Conservation (phyloP, 2,888 invertebrate genomes). For the Xylota sylvarum region DNA sequence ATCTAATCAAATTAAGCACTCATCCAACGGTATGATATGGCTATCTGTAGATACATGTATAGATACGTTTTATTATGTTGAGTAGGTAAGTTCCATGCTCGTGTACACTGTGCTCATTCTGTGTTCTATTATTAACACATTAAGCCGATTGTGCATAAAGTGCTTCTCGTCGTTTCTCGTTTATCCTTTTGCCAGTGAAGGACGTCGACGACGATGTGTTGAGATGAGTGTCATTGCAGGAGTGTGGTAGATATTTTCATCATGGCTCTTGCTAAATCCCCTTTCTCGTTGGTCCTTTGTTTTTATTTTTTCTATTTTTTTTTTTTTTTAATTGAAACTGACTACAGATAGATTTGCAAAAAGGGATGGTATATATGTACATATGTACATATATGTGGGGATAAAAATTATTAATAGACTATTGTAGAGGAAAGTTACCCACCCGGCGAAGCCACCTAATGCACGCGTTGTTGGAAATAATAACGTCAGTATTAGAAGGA, state of each 20-base stretch:
- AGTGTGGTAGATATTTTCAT: neutral
- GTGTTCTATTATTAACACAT: constrained; percentile 39
- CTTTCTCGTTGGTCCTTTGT: too few species aligned
- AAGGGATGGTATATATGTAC: too few species aligned
- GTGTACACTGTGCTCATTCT: neutral
- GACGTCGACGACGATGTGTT: neutral
- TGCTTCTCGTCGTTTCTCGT: constrained; percentile 22
- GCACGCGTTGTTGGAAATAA: too few species aligned
- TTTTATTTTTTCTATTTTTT: too few species aligned
- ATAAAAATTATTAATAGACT: too few species aligned
- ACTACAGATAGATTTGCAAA: too few species aligned
- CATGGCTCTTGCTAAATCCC: too few species aligned
- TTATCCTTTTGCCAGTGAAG: constrained; percentile 12
- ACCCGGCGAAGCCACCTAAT: too few species aligned
- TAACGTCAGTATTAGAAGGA: too few species aligned
- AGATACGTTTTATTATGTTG: neutral
- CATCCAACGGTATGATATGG: constrained; percentile 34
- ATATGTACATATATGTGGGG: too few species aligned
- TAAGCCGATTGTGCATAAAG: constrained; percentile 51
- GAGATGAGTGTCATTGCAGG: neutral
- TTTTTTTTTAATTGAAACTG: too few species aligned
- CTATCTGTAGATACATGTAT: neutral
- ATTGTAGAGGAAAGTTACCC: too few species aligned
- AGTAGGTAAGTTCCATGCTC: neutral
- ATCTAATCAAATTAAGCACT: constrained; percentile 55